Evolutionary conservation across 2,797 vertebrate genomes (phyloP).

Genomic region (Xyrichtys novacula): DNA sequence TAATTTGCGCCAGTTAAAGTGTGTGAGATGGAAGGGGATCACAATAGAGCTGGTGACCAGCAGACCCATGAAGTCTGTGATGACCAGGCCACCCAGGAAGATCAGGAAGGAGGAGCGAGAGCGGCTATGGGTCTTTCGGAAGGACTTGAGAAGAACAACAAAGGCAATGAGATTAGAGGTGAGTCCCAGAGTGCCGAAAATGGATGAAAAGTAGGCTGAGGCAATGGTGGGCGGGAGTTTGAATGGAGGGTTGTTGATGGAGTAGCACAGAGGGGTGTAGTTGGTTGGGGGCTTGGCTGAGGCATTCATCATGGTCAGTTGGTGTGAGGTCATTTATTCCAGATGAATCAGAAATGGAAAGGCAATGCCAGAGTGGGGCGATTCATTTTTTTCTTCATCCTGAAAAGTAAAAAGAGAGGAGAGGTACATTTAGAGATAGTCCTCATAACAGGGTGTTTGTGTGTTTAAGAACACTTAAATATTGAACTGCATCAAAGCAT

Average conservation of each 20-base stretch:
- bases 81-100: conserved; percentile 91
- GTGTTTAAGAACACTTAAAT: too few relatives aligned
- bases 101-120: conserved; percentile 92
- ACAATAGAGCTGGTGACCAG: conserved; percentile 90
- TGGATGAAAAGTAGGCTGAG: conserved; percentile 86
- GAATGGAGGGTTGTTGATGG: conserved; percentile 75
- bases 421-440: neutral
- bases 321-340: conserved; percentile 8
- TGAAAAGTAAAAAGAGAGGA: conserved; percentile 38
- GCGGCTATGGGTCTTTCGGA: conserved; percentile 73
- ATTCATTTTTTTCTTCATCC: conserved; percentile 45
- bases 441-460: neutral
- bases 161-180: conserved; percentile 93
- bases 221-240: conserved; percentile 56
- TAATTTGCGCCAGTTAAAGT: conserved; percentile 85
- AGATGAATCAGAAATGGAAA: conserved; percentile 26
- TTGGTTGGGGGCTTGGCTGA: conserved; percentile 32
- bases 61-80: conserved; percentile 95
- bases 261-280: conserved; percentile 77
- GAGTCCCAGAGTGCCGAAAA: conserved; percentile 88
- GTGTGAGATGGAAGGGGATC: conserved; percentile 85
- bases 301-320: conserved; percentile 66
- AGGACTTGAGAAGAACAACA: conserved; percentile 87
- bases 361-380: neutral
- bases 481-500: too few relatives aligned